Conservation (phyloP, 2,113 vertebrate genomes). For the Hippocampus abdominalis region DNA sequence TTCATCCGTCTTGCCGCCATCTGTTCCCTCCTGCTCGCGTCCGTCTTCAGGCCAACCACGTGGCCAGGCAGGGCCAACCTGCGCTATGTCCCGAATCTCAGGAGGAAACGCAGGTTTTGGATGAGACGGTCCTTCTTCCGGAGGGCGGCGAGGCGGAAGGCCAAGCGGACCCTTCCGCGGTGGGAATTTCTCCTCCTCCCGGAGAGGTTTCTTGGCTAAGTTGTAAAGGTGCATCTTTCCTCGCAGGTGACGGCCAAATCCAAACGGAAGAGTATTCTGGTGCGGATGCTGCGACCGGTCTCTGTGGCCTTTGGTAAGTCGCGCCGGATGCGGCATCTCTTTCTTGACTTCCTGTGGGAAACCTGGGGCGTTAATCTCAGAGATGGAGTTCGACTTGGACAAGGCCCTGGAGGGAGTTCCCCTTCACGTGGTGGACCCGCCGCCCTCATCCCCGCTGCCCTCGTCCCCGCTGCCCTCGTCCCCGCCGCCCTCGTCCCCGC, state of each 20-base stretch:
- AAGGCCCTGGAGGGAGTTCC: conserved; percentile 94
- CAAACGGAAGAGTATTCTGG: conserved; percentile 96
- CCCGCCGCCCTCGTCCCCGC: conserved; percentile 55
- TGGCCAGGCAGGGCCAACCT: conserved; percentile 76
- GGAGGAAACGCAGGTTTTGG: conserved; percentile 75
- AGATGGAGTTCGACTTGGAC: conserved; percentile 96
- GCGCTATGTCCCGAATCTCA: conserved; percentile 74
- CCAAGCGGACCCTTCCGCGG: conserved; percentile 82
- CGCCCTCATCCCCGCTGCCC: conserved; percentile 24
- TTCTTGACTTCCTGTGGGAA: background rate
- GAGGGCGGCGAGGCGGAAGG: conserved; percentile 40
- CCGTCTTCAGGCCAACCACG: conserved; percentile 79
- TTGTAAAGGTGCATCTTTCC: background rate
- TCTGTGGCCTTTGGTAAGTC: conserved; percentile 91
- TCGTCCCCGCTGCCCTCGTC: conserved; percentile 46
- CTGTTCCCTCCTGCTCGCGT: background rate
- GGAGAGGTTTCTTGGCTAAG: background rate
- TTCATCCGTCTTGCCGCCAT: background rate
- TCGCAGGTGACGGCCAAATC: conserved; percentile 86
- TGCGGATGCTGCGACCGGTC: conserved; percentile 90
- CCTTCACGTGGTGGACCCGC: conserved; percentile 85
- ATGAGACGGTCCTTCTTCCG: conserved; percentile 75
- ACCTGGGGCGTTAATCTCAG: conserved; percentile 53
- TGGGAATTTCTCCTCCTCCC: conserved; percentile 34
- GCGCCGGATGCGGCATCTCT: no score